These are phyloP conservation scores for Yponomeuta plumbellus DNA, from an alignment of 2,888 invertebrate species.

Conservation along the genomic window DNA sequence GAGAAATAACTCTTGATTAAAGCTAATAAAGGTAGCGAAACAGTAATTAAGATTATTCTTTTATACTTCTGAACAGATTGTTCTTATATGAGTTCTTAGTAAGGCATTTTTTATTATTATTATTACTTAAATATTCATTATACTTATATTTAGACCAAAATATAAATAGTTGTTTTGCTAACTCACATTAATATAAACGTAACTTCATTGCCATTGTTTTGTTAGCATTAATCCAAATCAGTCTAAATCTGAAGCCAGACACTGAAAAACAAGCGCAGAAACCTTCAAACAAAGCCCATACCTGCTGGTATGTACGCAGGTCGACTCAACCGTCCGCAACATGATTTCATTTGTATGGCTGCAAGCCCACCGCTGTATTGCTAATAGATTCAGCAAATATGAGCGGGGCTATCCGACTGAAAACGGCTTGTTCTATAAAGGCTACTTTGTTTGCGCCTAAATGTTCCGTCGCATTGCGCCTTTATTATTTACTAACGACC, in stretches of 20 bases:
- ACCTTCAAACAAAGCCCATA: not conserved
- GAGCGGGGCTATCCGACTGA: conserved; percentile 55
- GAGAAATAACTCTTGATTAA: too few relatives aligned
- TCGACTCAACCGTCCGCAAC: conserved; percentile 36
- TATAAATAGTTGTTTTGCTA: too few relatives aligned
- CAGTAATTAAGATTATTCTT: too few relatives aligned
- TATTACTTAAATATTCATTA: too few relatives aligned
- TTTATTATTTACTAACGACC: not conserved
- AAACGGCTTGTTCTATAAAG: conserved; percentile 27
- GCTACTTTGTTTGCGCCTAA: not conserved
- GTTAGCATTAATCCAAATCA: not conserved
- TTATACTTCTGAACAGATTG: too few relatives aligned
- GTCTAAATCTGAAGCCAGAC: not conserved
- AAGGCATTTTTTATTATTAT: too few relatives aligned
- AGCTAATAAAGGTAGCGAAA: too few relatives aligned
- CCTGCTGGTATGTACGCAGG: not conserved
- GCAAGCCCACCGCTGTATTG: conserved; percentile 47
- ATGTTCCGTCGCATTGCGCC: not conserved
- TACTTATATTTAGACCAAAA: too few relatives aligned
- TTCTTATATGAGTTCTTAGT: too few relatives aligned
- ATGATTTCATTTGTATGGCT: conserved; percentile 64
- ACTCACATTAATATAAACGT: too few relatives aligned
- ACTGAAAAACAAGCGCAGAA: not conserved
- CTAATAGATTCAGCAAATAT: conserved; percentile 73
- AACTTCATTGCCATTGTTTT: too few relatives aligned